Evolutionary conservation across 2,113 vertebrate genomes (phyloP).

Genomic region (sheep (Ovis aries)): ARS-UI_Ramb_v3.0 NC_056060.1:12671501-12672000

Average conservation of each 20-base stretch:
- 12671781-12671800: background rate
- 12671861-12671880: background rate
- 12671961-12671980: background rate
- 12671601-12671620: background rate
- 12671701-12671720: background rate
- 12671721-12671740: background rate
- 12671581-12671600: too few species aligned
- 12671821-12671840: background rate
- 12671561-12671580: too few species aligned
- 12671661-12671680: background rate
- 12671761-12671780: background rate
- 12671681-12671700: background rate
- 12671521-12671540: too few species aligned
- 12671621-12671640: slow-evolving; percentile 7
- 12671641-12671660: background rate
- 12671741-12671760: background rate
- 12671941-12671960: background rate
- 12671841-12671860: background rate
- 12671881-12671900: background rate
- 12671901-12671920: background rate
- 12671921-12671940: background rate
- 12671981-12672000: background rate
- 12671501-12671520: too few species aligned
- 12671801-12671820: background rate
- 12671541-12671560: too few species aligned